These are phyloP conservation scores for Pygocentrus nattereri DNA, from an alignment of 2,797 vertebrate species.

Conservation along the genomic window DNA sequence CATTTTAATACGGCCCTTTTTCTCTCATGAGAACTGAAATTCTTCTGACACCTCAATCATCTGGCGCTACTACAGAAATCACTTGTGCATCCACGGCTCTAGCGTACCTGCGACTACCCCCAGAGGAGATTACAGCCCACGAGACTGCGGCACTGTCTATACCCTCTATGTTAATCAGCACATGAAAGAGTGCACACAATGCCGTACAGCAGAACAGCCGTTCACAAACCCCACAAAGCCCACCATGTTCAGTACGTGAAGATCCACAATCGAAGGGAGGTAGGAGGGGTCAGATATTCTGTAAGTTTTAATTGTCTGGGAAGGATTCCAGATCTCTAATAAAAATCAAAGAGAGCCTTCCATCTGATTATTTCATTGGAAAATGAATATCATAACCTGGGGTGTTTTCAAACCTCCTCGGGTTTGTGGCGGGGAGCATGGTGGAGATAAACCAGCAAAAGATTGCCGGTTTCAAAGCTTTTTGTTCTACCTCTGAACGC, in stretches of 20 bases:
- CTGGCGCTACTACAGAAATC: conserved; percentile 46
- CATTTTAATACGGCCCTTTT: conserved; percentile 67
- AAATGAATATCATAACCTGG: conserved; percentile 19
- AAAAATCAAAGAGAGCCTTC: conserved; percentile 14
- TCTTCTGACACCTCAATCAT: conserved; percentile 52
- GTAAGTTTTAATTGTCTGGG: conserved; percentile 19
- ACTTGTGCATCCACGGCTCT: conserved; percentile 18
- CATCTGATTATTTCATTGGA: conserved; percentile 27
- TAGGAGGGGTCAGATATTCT: background rate
- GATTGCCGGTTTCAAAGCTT: conserved; percentile 1
- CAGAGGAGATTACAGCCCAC: background rate
- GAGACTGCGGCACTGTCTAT: background rate
- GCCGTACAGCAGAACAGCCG: background rate
- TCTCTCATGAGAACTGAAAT: conserved; percentile 62
- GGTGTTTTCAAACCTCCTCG: conserved; percentile 16
- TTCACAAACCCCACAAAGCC: background rate
- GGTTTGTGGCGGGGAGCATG: conserved; percentile 1
- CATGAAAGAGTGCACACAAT: background rate
- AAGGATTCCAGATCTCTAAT: conserved; percentile 10
- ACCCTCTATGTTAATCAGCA: background rate
- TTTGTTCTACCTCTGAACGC: conserved; percentile 13
- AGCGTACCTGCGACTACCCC: background rate
- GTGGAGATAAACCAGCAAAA: conserved; percentile 24
- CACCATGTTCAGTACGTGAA: background rate
- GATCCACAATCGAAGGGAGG: background rate